Evolutionary conservation across 2,888 invertebrate species (phyloP), one percentile per base, ranked within the genome.

Genomic region (Watsonalla cultraria): DNA sequence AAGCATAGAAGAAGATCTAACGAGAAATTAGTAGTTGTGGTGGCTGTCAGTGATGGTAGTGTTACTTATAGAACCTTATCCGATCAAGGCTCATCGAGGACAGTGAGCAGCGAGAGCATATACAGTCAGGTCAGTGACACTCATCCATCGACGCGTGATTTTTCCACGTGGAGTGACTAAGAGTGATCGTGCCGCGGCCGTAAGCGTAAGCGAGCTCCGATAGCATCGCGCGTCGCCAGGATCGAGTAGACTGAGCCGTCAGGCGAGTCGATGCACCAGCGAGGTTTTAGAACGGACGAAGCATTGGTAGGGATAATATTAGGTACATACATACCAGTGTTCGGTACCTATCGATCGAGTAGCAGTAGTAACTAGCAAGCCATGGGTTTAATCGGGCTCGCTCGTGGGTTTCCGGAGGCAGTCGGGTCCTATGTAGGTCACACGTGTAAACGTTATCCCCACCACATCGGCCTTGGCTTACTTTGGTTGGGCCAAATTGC

Each of bases 391-490:
- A 55, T 85, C 85, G 83, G 80, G 51, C 56, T 56, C 45, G 53
- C 63, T 88, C 90, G 88, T 73, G 61, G 58, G 68, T 74, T 76
- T 84, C 78, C 90, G 90, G 70, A 60, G 60, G 59, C 70, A 69
- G 64, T 86, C 88, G 87, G 82, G 59, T 61, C 60, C 70, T 84
- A 91, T 83, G 82, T 91, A 80, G 91, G 91, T 90, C 91, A 91
- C 91, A 91, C 91, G 91, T 91, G 91, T 90, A 85, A 87, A 74
- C 86, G 83, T 80, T 86, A 82, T 87, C 88, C 91, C 89, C 88
- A 76, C 88, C 81, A 82, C 71, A 62, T 74, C 86, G 90, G 86
- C 90, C 90, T 91, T 90, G 90, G 90, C 90, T 90, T 90, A 90
- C 86, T 88, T 86, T 78, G 72, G 62, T 86, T 78, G 72, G 62